Evolutionary conservation across 2,888 invertebrate genomes (phyloP), one percentile per base, ranked within the genome.

Genomic region (Scaptomyza reducta): DNA sequence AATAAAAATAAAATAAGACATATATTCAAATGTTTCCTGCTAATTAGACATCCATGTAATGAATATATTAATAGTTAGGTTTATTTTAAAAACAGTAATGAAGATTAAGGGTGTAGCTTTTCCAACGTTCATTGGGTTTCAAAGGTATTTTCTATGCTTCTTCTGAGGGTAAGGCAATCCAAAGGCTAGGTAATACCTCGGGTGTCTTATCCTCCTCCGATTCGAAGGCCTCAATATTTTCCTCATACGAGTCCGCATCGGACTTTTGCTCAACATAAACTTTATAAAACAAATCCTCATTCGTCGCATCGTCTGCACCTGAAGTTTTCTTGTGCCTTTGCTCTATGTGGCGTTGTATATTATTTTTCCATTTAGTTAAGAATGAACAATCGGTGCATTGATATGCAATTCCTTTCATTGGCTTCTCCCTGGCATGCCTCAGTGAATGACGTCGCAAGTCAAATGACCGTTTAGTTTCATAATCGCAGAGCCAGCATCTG

Each of bases 101-200:
- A 16, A 4, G 7, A 11, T 25, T 50, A 50, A 50, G 50, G 38
- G 35, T 35, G 50, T 35, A 25, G 35, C 35, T 50, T 50, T 50
- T 50, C 50, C 25, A 14, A 5, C 14, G 22, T 50, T 14, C 5
- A 14, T 22, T 5, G 11, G 33, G 25, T 35, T 18, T 13, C 5
- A 18, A 18, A 1, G 33, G 31, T 7, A 29, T 11, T 4, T 41
- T 29, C 11, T 31, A 45, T 10, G 22, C 27, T 4, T 54, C 42
- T n/a, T 42, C 27, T 11, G 50, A 3, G 10, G 65, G 65, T 1
- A 65, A 13, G 2, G 63, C 56, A 4, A 45, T 41, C 76, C 73
- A 74, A 44, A 55, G 58, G 4, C 76, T 55, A 9, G 73, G 73
- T 35, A 74, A 25, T n/a, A 71, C 53, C 33, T 61, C 70, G 6